Percentiles rank a stretch among this genome's conserved stretches.
phyloP scores from a whole-genome alignment of 2,113 vertebrate species.

The Paralichthys olivaceus region DNA sequence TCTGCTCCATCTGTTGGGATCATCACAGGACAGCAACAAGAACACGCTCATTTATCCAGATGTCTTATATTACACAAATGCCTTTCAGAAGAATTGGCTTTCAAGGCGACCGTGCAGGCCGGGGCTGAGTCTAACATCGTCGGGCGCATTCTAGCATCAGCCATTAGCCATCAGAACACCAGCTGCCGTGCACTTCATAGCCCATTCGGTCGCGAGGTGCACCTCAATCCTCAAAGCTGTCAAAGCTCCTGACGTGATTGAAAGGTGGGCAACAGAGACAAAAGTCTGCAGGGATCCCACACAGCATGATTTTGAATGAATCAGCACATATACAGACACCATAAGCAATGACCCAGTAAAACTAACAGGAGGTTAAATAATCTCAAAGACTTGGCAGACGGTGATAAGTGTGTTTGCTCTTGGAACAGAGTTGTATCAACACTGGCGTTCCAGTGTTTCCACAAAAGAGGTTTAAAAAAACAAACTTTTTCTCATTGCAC shows the following conservation, averaged over 20 bases:
- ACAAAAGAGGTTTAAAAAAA: neutral
- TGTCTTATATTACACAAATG: conserved; percentile 61
- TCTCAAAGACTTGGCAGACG: conserved; percentile 7
- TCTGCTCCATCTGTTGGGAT: conserved; percentile 53
- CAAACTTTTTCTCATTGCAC: conserved; percentile 6
- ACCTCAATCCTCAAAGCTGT: conserved; percentile 39
- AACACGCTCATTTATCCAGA: conserved; percentile 60
- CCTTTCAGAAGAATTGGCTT: conserved; percentile 59
- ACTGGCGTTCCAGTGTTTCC: conserved; percentile 17
- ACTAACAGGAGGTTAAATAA: conserved; percentile 35
- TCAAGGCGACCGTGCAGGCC: conserved; percentile 27
- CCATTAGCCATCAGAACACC: conserved; percentile 44
- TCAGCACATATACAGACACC: conserved; percentile 16
- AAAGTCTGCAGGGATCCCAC: neutral
- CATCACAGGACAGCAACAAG: conserved; percentile 49
- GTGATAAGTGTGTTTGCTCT: conserved; percentile 24
- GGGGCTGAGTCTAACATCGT: conserved; percentile 14
- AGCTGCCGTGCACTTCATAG: conserved; percentile 69
- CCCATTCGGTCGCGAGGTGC: conserved; percentile 51
- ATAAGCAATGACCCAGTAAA: conserved; percentile 10
- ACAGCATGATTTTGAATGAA: conserved; percentile 13
- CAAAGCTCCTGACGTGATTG: conserved; percentile 33
- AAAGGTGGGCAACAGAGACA: conserved; percentile 19
- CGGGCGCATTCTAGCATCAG: conserved; percentile 7
- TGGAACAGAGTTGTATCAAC: conserved; percentile 9